Evolutionary conservation across 2,888 invertebrate species (phyloP).

Genomic region (Catotricha subobsoleta): DNA sequence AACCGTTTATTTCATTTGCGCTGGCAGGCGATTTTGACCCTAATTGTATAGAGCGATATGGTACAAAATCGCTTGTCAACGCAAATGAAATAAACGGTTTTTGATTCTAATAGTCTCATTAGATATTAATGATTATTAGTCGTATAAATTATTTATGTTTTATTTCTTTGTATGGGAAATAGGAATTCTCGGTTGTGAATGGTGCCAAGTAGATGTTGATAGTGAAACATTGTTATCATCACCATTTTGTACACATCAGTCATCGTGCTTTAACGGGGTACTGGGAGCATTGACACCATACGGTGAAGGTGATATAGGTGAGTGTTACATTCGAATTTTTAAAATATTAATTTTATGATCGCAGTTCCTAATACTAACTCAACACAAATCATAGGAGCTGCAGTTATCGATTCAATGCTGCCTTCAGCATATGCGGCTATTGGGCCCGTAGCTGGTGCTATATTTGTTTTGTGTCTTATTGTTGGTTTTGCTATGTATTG

Average conservation of each 20-base stretch:
- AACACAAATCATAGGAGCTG: constrained; percentile 18
- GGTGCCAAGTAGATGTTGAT: constrained; percentile 70
- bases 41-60: too few species aligned
- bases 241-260: constrained; percentile 66
- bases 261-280: constrained; percentile 72
- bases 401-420: constrained; percentile 25
- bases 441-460: constrained; percentile 72
- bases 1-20: too few species aligned
- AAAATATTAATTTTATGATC: too few species aligned
- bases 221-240: constrained; percentile 44
- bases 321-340: constrained; percentile 17
- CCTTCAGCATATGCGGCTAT: constrained; percentile 49
- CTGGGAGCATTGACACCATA: constrained; percentile 69
- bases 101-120: too few species aligned
- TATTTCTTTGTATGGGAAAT: neutral
- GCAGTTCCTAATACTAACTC: too few species aligned
- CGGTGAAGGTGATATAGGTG: constrained; percentile 44
- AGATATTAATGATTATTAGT: neutral
- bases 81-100: too few species aligned
- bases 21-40: too few species aligned
- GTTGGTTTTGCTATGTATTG: constrained; percentile 72
- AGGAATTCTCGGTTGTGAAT: constrained; percentile 73
- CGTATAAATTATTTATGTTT: neutral
- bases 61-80: too few species aligned
- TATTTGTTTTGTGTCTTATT: constrained; percentile 62